Conservation (phyloP, 2,113 vertebrate species). For the Euleptes europaea region DNA sequence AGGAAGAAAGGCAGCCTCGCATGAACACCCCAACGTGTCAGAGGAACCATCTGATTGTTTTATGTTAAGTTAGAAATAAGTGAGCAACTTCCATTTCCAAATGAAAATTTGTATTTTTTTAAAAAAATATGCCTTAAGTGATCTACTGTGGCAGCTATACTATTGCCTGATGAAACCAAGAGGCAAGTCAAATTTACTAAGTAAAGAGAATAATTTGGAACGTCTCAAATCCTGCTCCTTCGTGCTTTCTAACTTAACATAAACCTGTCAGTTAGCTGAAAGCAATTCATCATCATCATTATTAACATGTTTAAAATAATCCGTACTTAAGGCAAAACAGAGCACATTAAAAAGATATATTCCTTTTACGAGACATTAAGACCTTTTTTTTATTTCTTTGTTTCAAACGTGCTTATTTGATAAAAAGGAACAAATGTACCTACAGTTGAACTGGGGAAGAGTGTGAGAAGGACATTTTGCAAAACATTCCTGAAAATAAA, state of each 20-base stretch:
- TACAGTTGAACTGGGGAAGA: slow-evolving; percentile 92
- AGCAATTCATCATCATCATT: slow-evolving; percentile 71
- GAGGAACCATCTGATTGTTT: slow-evolving; percentile 61
- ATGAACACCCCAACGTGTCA: slow-evolving; percentile 67
- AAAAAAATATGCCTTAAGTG: slow-evolving; percentile 53
- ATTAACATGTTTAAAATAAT: slow-evolving; percentile 61
- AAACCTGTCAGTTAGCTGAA: slow-evolving; percentile 77
- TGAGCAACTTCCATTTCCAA: slow-evolving; percentile 55
- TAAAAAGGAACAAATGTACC: slow-evolving; percentile 91
- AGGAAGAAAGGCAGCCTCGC: slow-evolving; percentile 79
- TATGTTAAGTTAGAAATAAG: slow-evolving; percentile 85
- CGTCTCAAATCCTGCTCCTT: slow-evolving; percentile 51
- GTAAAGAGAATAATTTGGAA: slow-evolving; percentile 50
- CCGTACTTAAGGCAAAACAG: slow-evolving; percentile 65
- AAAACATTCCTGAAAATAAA: slow-evolving; percentile 93
- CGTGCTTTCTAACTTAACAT: slow-evolving; percentile 83
- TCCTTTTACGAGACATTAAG: slow-evolving; percentile 76
- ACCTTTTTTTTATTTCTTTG: slow-evolving; percentile 69
- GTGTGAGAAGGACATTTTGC: slow-evolving; percentile 87
- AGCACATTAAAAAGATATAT: slow-evolving; percentile 65
- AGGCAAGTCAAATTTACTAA: slow-evolving; percentile 47
- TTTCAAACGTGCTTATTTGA: slow-evolving; percentile 86
- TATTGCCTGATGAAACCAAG: slow-evolving; percentile 65
- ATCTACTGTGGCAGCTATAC: slow-evolving; percentile 44
- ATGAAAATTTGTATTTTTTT: slow-evolving; percentile 48